A percentile compares a stretch with the other conserved stretches of the same genome.
Evolutionary conservation across 2,113 vertebrate genomes (phyloP).

Genomic region (Ginglymostoma cirratum): DNA sequence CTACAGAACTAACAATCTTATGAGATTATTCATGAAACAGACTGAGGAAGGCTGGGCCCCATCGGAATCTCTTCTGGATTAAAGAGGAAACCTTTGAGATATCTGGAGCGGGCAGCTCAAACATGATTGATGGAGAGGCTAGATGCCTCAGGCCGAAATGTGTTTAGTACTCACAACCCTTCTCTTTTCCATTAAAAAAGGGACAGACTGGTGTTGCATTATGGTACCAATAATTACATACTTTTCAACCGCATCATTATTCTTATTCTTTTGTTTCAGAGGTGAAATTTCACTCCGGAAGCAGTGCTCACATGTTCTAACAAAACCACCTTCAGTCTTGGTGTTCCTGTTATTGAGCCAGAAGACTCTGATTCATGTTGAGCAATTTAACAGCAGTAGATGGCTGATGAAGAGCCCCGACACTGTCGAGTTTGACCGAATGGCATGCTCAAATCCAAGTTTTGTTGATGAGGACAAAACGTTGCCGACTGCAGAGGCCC

Average conservation of each 20-base stretch:
- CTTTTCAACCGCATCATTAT: not conserved
- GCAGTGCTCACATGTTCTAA: not conserved
- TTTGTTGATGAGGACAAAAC: not conserved
- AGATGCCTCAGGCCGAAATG: not conserved
- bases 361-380: too few species aligned
- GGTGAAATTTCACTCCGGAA: not conserved
- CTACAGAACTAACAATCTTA: not conserved
- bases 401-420: not conserved
- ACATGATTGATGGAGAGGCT: not conserved
- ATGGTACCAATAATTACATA: not conserved
- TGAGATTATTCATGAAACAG: not conserved
- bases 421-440: too few species aligned
- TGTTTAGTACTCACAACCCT: not conserved
- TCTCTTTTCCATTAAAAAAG: not conserved
- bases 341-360: too few species aligned
- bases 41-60: not conserved
- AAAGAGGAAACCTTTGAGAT: not conserved
- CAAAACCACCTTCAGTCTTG: too few species aligned
- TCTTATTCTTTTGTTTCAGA: not conserved
- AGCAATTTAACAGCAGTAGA: too few species aligned
- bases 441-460: not conserved
- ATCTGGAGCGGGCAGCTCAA: not conserved
- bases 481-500: not conserved
- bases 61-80: not conserved
- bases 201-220: not conserved